These are phyloP conservation scores for Drosophila cognata DNA, from an alignment of 2,888 invertebrate species.

Conservation along the genomic window DNA sequence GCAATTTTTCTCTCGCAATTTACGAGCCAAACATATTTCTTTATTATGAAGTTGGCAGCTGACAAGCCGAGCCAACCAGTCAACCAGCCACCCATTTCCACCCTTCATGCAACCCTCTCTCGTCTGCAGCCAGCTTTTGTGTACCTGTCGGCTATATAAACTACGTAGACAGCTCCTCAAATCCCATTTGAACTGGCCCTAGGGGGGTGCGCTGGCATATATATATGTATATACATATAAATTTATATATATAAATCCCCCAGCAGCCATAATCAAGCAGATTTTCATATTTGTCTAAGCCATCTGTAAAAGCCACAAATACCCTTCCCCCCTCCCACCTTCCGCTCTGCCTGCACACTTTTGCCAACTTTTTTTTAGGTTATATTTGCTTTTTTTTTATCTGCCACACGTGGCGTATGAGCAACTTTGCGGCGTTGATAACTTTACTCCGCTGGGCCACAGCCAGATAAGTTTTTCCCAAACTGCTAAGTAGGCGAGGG, in stretches of 20 bases:
- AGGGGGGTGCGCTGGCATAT: not conserved
- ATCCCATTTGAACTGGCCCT: constrained; percentile 27
- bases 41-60: constrained; percentile 53
- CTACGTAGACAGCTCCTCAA: constrained; percentile 38
- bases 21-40: constrained; percentile 54
- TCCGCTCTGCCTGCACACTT: not conserved
- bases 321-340: not conserved
- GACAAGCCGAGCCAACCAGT: not conserved
- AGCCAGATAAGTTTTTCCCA: constrained; percentile 28
- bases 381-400: not conserved
- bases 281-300: constrained; percentile 72
- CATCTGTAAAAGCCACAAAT: not conserved
- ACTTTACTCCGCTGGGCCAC: constrained; percentile 27
- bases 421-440: constrained; percentile 56
- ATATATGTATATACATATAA: not conserved
- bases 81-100: constrained; percentile 1
- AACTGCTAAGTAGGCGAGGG: constrained; percentile 10
- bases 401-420: constrained; percentile 51
- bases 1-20: constrained; percentile 24
- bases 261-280: constrained; percentile 63
- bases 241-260: constrained; percentile 38
- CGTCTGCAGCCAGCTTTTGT: constrained; percentile 3
- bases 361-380: constrained; percentile 8
- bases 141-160: constrained; percentile 42
- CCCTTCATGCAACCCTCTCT: not conserved